Conservation (phyloP, 2,113 vertebrate genomes). For the Rhinopomastus cyanomelas region DNA sequence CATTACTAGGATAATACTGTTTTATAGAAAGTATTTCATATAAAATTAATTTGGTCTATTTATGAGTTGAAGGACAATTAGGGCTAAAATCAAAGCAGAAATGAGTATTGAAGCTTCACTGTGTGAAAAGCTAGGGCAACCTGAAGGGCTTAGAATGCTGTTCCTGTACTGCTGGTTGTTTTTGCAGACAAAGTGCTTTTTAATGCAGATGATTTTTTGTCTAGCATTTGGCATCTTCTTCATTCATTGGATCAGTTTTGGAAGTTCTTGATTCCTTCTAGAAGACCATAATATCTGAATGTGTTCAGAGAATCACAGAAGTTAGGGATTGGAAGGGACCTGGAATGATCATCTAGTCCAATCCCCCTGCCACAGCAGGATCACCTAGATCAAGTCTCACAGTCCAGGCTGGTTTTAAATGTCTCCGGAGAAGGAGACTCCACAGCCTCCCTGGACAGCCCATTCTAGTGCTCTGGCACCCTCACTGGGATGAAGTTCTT, state of each 20-base stretch:
- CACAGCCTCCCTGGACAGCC: too few relatives aligned
- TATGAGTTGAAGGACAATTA: not conserved
- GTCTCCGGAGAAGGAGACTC: too few relatives aligned
- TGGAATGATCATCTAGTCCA: too few relatives aligned
- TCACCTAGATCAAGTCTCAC: too few relatives aligned
- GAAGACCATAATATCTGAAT: not conserved
- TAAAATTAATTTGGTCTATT: not conserved
- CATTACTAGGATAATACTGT: not conserved
- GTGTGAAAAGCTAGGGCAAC: not conserved
- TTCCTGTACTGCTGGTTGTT: not conserved
- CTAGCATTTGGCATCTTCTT: not conserved
- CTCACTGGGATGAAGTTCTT: too few relatives aligned
- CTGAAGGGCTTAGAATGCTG: not conserved
- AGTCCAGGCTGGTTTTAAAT: too few relatives aligned
- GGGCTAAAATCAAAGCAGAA: not conserved
- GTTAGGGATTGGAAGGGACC: too few relatives aligned
- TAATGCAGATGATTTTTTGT: not conserved
- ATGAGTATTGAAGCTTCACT: not conserved
- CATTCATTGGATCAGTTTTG: not conserved
- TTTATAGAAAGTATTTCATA: not conserved
- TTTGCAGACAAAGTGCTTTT: not conserved
- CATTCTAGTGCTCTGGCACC: too few relatives aligned
- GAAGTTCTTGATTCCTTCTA: not conserved
- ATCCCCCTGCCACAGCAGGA: too few relatives aligned
- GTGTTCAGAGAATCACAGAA: too few relatives aligned